These are phyloP conservation scores for Metacarcinus magister DNA, from an alignment of 2,888 invertebrate genomes.

Conservation along the genomic window DNA sequence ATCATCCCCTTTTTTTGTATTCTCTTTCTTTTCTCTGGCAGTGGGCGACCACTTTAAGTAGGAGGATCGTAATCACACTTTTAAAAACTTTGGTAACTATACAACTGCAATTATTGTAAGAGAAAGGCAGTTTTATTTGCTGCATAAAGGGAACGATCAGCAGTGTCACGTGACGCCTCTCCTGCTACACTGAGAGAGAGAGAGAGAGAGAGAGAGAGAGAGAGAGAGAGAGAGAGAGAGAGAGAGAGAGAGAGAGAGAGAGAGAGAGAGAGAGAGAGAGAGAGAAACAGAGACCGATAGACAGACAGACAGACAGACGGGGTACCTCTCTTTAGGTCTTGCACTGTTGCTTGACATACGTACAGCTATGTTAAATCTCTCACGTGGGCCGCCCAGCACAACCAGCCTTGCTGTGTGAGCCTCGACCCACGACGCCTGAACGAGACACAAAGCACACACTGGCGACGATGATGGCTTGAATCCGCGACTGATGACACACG, in stretches of 20 bases:
- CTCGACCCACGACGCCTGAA: not conserved
- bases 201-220: constrained; percentile 39
- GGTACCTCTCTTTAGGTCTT: not conserved
- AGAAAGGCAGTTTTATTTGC: not conserved
- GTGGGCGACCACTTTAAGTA: not conserved
- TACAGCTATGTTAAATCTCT: not conserved
- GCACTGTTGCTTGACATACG: not conserved
- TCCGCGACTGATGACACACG: not conserved
- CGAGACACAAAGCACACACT: not conserved
- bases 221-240: constrained; percentile 37
- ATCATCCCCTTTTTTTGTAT: not conserved
- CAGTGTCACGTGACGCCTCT: no score
- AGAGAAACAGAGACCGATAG: not conserved
- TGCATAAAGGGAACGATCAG: not conserved
- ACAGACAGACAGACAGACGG: no score
- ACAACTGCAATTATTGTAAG: no score
- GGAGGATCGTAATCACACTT: not conserved
- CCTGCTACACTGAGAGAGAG: not conserved
- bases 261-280: not conserved
- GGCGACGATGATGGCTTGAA: not conserved
- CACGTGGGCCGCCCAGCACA: not conserved
- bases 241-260: constrained; percentile 31
- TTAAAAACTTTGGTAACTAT: not conserved
- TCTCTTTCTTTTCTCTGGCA: not conserved
- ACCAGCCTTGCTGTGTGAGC: not conserved